Conservation (phyloP, 1,140 invertebrate species). For the Drosophila yakuba region DNA sequence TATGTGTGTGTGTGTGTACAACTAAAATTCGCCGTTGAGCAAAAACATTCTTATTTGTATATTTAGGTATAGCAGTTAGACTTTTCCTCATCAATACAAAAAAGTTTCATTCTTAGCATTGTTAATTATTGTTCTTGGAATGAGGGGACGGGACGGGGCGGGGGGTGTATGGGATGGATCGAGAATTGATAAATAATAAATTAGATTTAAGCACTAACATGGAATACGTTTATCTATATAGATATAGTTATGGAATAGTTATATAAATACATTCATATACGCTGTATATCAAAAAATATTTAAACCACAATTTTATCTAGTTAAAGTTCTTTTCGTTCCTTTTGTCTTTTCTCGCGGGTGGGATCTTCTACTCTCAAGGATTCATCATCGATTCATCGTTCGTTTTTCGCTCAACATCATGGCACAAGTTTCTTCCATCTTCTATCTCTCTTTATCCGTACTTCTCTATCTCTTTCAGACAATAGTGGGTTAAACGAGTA, state of each 20-base stretch:
- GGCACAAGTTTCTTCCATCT: constrained; percentile 59
- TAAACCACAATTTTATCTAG: constrained; percentile 45
- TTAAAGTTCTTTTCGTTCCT: constrained; percentile 34
- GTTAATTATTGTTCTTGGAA: constrained; percentile 31
- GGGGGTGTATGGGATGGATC: constrained; percentile 5
- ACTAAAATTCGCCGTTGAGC: constrained; percentile 40
- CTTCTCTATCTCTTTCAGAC: constrained; percentile 6
- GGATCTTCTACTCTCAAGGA: constrained; percentile 6
- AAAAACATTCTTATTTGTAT: constrained; percentile 28
- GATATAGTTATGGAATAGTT: constrained; percentile 34
- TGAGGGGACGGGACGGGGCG: not conserved
- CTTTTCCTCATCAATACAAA: constrained; percentile 39
- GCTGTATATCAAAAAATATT: constrained; percentile 45
- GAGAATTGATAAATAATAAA: constrained; percentile 59
- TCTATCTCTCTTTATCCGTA: not conserved
- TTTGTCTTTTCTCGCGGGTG: constrained; percentile 44
- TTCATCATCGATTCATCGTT: constrained; percentile 30
- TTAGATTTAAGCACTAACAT: constrained; percentile 81
- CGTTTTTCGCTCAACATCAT: constrained; percentile 44
- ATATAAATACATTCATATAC: constrained; percentile 41
- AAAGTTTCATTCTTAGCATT: constrained; percentile 3
- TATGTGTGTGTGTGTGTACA: constrained; percentile 30
- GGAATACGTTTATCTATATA: constrained; percentile 56
- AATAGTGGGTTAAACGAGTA: constrained; percentile 30
- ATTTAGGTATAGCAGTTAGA: constrained; percentile 37